phyloP scores from a whole-genome alignment of 2,113 vertebrate species.

The Psephotus haematonotus region DNA sequence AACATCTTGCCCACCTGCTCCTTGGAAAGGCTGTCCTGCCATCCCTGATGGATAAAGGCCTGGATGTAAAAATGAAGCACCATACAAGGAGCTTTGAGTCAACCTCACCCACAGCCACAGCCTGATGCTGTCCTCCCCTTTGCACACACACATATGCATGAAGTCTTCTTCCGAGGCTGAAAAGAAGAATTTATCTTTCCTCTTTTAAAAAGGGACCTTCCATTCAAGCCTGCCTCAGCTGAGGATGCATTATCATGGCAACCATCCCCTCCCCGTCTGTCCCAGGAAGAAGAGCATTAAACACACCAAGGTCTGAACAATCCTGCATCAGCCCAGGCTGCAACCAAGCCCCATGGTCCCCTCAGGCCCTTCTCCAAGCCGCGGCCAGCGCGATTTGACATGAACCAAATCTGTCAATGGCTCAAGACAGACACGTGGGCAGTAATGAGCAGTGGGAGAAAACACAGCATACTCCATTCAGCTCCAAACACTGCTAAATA shows the following conservation, averaged over 20 bases:
- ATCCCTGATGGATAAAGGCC: not conserved
- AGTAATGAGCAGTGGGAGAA: conserved; percentile 44
- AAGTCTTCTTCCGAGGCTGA: not conserved
- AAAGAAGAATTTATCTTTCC: not conserved
- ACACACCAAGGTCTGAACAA: not conserved
- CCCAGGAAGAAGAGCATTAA: not conserved
- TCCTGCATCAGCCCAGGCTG: not conserved
- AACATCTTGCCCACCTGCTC: not conserved
- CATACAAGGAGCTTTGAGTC: not conserved
- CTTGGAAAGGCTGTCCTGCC: not conserved
- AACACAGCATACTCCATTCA: conserved; percentile 61
- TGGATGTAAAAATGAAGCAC: not conserved
- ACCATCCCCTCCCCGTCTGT: not conserved
- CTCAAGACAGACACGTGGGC: conserved; percentile 67
- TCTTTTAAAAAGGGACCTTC: not conserved
- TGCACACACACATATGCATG: fast-evolving
- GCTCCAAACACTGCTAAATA: conserved; percentile 74
- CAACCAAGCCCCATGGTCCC: not conserved
- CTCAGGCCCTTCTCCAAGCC: not conserved
- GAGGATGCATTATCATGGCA: not conserved
- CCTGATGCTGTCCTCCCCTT: fast-evolving
- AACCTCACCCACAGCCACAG: not conserved
- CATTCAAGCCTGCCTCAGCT: not conserved
- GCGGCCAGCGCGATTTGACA: conserved; percentile 18
- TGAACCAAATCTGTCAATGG: conserved; percentile 74